Evolutionary conservation across 2,888 invertebrate species (phyloP).

Genomic region (Nephrotoma flavescens): DNA sequence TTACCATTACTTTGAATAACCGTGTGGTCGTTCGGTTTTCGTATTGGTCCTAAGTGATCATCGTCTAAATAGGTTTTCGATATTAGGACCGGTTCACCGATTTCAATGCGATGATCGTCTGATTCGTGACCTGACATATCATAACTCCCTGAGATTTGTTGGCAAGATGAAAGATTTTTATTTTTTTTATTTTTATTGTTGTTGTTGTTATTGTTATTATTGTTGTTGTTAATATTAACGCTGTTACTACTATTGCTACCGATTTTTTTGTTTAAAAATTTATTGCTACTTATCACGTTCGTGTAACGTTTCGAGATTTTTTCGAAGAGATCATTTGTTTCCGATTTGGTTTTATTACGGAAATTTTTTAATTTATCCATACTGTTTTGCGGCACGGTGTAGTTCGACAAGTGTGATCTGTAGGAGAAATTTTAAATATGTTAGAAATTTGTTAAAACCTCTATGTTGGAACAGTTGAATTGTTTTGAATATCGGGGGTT

Average conservation of each 20-base stretch:
- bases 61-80: conserved; percentile 29
- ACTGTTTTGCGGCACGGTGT: not conserved
- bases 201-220: not conserved
- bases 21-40: not conserved
- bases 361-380: conserved; percentile 17
- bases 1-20: not conserved
- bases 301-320: conserved; percentile 30
- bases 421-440: not conserved
- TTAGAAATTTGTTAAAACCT: not conserved
- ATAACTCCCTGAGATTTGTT: conserved; percentile 24
- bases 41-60: conserved; percentile 17
- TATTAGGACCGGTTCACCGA: conserved; percentile 29
- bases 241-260: conserved; percentile 14
- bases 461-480: not conserved
- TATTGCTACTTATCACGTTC: conserved; percentile 20
- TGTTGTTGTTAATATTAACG: not conserved
- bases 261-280: conserved; percentile 23
- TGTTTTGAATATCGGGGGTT: not conserved
- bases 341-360: conserved; percentile 15
- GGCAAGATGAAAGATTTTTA: not conserved
- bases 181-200: conserved; percentile 12
- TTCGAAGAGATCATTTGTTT: conserved; percentile 20
- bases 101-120: conserved; percentile 29
- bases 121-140: conserved; percentile 27
- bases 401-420: not conserved